Conservation (phyloP, 2,113 vertebrate species). For the Hypanus sabinus region DNA sequence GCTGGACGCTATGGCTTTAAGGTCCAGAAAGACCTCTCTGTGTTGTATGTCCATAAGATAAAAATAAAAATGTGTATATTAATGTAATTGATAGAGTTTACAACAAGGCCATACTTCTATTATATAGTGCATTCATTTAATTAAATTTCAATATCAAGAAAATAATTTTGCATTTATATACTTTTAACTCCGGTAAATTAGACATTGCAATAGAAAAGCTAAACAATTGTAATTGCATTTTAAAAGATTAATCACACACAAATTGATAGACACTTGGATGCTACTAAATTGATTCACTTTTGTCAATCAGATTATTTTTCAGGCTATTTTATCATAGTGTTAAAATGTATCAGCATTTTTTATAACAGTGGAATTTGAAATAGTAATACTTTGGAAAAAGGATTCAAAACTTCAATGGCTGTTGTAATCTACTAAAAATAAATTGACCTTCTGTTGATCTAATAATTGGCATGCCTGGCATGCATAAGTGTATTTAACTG, state of each 20-base stretch:
- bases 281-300: neutral
- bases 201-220: neutral
- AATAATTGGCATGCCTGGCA: conserved; percentile 9
- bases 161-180: neutral
- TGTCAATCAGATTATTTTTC: neutral
- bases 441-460: conserved; percentile 24
- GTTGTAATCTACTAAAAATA: neutral
- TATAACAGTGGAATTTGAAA: neutral
- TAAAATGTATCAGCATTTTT: neutral
- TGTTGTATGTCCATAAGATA: no score
- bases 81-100: neutral
- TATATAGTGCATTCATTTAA: neutral
- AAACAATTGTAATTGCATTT: neutral
- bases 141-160: neutral
- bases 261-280: no score
- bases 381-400: neutral
- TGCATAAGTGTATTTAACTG: neutral
- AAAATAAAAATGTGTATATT: neutral
- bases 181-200: neutral
- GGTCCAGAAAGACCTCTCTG: no score
- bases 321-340: neutral
- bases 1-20: no score
- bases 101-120: neutral
- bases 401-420: neutral
- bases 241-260: no score